Conservation (phyloP, 2,797 vertebrate genomes). For the Limosa lapponica region DNA sequence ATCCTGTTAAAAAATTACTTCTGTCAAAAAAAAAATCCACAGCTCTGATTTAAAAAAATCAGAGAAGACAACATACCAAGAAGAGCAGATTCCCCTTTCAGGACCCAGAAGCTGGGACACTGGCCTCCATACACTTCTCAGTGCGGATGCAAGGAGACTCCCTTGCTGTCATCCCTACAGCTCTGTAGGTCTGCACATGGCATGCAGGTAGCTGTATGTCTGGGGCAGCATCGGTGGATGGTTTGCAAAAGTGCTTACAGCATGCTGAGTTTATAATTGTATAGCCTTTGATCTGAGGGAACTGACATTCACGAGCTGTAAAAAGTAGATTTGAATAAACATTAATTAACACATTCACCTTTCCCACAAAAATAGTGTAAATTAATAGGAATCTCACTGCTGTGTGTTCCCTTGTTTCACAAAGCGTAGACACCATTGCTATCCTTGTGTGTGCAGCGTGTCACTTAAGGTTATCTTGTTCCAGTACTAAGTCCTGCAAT, state of each 20-base stretch:
- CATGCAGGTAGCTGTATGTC: not conserved
- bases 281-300: not conserved
- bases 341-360: not conserved
- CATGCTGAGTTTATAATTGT: not conserved
- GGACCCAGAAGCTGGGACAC: not conserved
- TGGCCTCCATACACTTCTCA: not conserved
- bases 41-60: not conserved
- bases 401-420: not conserved
- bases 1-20: not conserved
- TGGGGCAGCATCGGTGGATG: not conserved
- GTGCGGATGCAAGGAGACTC: not conserved
- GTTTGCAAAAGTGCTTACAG: not conserved
- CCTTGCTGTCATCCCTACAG: not conserved
- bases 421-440: not conserved
- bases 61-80: not conserved
- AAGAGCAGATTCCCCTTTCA: not conserved
- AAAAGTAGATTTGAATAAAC: not conserved
- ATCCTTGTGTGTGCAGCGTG: not conserved
- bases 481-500: not conserved
- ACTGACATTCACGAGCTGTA: not conserved
- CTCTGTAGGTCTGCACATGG: not conserved
- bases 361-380: not conserved
- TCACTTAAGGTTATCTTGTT: not conserved
- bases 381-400: not conserved
- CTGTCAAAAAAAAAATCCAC: not conserved